Base-by-base conservation (phyloP, 2,888 invertebrate species). In the Liposcelis brunnea region DNA sequence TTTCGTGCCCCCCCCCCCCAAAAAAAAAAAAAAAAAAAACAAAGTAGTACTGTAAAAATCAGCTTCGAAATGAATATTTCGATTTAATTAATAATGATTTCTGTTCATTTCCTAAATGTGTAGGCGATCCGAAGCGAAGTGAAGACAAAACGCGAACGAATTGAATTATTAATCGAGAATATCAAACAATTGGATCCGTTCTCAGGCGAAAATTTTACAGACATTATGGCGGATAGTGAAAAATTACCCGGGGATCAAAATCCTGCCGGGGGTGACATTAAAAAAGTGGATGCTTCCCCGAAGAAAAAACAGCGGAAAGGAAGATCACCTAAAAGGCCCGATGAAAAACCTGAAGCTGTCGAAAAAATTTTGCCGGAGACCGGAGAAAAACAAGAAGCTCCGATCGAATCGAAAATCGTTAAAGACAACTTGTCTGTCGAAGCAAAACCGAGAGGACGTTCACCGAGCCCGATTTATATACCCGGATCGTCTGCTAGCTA, bases 381-480 rank as follows among this genome's bases (percentile, higher is more conserved):
- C 26, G 35, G 35, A 15, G 35, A 35, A 10, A 14, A 21, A 14
- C 7, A 21, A 12, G 35, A 35, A 15, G 19, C 40, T 3, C 6
- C 15, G 19, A 14, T 16, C 12, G 40, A 40, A n/a, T 26, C 26
- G 26, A 26, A 26, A 26, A n/a, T n/a, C n/a, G 37, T 15, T 7
- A 40, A 18, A 21, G 40, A 40, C 40, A 18, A 6, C 7, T 21
- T 40, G 11, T 6, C 18, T 40, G 40, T 40, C 7, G 40, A n/a
- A 19, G 40, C 4, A 6, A 40, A 21, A 19, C 40, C 15, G 4
- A 7, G 70, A 38, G 59, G 62, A n/a, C 67, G 77, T 52, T 77
- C 77, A 1, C 71, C 71, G 36, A 79, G 79, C 59, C 80, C 81
- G 12, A 73, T 78, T 58, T 83, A 82, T 82, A 60, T 68, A 36